phyloP scores from a whole-genome alignment of 2,797 vertebrate genomes.

The Cuculus canorus region DNA sequence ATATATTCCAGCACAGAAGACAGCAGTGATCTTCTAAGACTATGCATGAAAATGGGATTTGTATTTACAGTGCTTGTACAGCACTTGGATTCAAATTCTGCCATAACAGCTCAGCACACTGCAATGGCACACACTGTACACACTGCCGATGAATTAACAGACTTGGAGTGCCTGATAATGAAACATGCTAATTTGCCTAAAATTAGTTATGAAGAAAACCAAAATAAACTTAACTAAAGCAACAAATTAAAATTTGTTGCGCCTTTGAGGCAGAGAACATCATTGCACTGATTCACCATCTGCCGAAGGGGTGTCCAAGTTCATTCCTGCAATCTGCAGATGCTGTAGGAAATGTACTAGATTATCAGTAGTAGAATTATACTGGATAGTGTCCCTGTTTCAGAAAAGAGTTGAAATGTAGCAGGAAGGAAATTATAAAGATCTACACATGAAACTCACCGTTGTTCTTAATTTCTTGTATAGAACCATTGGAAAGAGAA shows the following conservation, averaged over 20 bases:
- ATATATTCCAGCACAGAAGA: background rate
- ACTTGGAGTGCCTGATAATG: background rate
- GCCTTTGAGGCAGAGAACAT: background rate
- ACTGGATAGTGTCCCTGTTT: background rate
- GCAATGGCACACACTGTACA: background rate
- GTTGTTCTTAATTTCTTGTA: background rate
- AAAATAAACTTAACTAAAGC: slow-evolving; percentile 10
- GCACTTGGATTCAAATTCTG: background rate
- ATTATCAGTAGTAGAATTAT: background rate
- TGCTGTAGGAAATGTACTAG: background rate
- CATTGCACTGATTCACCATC: background rate
- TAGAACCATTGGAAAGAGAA: background rate
- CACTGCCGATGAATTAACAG: slow-evolving; percentile 14
- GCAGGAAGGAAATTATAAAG: background rate
- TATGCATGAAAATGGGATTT: background rate
- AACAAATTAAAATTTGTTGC: background rate
- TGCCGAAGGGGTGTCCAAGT: background rate
- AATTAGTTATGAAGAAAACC: background rate
- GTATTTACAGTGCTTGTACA: background rate
- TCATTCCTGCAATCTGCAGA: background rate
- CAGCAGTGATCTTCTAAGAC: background rate
- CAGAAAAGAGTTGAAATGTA: background rate
- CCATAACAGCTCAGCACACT: background rate
- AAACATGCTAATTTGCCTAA: background rate
- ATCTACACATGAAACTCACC: background rate